A percentile compares a stretch with the other conserved stretches of the same genome.
Evolutionary conservation across 2,888 invertebrate species (phyloP).

Genomic region (Agelastica alni): DNA sequence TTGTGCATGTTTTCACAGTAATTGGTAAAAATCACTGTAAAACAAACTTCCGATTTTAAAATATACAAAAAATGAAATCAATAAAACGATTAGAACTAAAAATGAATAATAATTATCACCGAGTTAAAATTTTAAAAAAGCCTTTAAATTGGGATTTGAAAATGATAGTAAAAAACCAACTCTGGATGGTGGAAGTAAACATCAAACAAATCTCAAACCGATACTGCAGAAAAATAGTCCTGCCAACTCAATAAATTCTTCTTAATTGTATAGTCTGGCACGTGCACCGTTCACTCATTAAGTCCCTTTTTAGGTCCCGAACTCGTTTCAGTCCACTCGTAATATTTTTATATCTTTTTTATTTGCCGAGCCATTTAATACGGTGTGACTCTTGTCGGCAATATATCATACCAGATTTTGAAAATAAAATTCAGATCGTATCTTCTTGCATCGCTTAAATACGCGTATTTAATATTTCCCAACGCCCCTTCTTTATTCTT

Average conservation of each 20-base stretch:
- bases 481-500: slow-evolving; percentile 5
- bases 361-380: slow-evolving; percentile 29
- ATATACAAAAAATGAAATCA: no score
- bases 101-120: background rate
- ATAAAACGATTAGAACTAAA: no score
- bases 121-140: background rate
- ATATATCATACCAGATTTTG: slow-evolving; percentile 22
- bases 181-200: no score
- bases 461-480: slow-evolving; percentile 8
- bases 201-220: background rate
- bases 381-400: slow-evolving; percentile 19
- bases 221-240: slow-evolving; percentile 14
- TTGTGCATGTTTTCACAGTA: no score
- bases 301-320: slow-evolving; percentile 27
- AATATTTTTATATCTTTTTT: slow-evolving; percentile 31
- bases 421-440: slow-evolving; percentile 23
- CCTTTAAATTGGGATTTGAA: background rate
- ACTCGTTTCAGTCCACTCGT: slow-evolving; percentile 29
- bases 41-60: no score
- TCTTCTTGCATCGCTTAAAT: slow-evolving; percentile 8
- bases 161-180: no score
- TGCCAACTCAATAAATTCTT: slow-evolving; percentile 28
- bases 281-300: slow-evolving; percentile 30
- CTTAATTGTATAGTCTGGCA: slow-evolving; percentile 26
- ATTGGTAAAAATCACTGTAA: no score